Evolutionary conservation across 2,797 vertebrate genomes (phyloP).

Genomic region (Fundulus diaphanus): DNA sequence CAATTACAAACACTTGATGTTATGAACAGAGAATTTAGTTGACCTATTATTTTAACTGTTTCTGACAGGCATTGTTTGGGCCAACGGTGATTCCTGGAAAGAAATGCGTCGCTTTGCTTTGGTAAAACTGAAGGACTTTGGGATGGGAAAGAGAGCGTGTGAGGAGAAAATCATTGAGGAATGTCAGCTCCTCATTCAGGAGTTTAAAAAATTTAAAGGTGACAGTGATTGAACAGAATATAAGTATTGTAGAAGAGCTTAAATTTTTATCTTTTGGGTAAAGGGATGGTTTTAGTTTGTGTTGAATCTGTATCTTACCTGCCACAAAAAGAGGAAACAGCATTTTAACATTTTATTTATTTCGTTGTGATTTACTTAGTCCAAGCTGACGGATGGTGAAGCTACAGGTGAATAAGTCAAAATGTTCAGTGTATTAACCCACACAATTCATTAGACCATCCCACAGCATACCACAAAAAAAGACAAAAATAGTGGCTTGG

Average conservation of each 20-base stretch:
- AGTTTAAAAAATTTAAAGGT: slow-evolving; percentile 33
- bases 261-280: neutral
- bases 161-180: slow-evolving; percentile 64
- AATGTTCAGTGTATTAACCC: too few relatives aligned
- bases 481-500: too few relatives aligned
- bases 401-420: too few relatives aligned
- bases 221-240: neutral
- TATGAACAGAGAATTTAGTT: neutral
- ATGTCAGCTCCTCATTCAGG: neutral
- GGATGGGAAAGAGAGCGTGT: slow-evolving; percentile 49
- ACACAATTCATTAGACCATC: too few relatives aligned
- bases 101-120: slow-evolving; percentile 57
- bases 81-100: slow-evolving; percentile 51
- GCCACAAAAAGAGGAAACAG: neutral
- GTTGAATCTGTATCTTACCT: neutral
- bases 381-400: too few relatives aligned
- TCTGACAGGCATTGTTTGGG: neutral
- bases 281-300: neutral
- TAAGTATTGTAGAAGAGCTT: neutral
- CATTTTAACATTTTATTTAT: too few relatives aligned
- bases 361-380: too few relatives aligned
- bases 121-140: slow-evolving; percentile 53
- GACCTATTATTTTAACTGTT: neutral
- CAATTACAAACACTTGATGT: neutral
- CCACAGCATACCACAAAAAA: too few relatives aligned